Evolutionary conservation across 2,113 vertebrate species (phyloP), one percentile per base, ranked within the genome.

Genomic region (Paramisgurnus dabryanus): DNA sequence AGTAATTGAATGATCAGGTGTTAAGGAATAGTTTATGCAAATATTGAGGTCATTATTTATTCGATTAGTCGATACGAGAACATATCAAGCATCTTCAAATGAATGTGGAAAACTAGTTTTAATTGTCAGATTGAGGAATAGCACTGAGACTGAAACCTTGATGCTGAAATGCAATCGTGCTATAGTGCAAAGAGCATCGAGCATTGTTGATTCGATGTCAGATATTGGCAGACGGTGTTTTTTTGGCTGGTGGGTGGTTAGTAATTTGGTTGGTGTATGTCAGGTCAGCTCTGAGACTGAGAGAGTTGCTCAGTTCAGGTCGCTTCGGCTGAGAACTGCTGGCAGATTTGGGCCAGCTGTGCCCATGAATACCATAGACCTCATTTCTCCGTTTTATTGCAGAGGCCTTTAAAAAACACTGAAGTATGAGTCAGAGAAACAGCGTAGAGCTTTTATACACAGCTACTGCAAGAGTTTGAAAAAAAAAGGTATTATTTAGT

Each of bases 321-420:
- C 60, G 43, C 67, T 41, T 67, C 61, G 40, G 76, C 79, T 83
- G 76, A 86, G 69, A 73, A 58, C 80, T 71, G 43, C 83, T 82
- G 79, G 71, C 76, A 83, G 79, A 86, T 83, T 72, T 86, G 82
- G 82, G 85, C 79, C 85, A 83, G 76, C 72, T 78, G 71, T 79
- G 79, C 55, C 82, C 66, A 76, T 81, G 83, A 85, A 85, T 85
- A 85, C 76, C 83, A 47, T 63, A 82, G 80, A 76, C 83, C 80
- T 82, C 58, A 82, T 85, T 85, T 85, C 58, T 80, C 79, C 73
- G 39, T 81, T 81, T 83, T 76, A 81, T 78, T 67, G 71, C 82
- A 66, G 64, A 76, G 67, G 50, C 60, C 66, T 68, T 86, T 76
- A 79, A 63, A 64, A 27, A 76, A 63, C 60, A 12, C 41, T 41